A percentile compares a stretch with the other conserved stretches of the same genome.
Conservation (phyloP, 2,888 invertebrate genomes). For the Cenopis cana region DNA sequence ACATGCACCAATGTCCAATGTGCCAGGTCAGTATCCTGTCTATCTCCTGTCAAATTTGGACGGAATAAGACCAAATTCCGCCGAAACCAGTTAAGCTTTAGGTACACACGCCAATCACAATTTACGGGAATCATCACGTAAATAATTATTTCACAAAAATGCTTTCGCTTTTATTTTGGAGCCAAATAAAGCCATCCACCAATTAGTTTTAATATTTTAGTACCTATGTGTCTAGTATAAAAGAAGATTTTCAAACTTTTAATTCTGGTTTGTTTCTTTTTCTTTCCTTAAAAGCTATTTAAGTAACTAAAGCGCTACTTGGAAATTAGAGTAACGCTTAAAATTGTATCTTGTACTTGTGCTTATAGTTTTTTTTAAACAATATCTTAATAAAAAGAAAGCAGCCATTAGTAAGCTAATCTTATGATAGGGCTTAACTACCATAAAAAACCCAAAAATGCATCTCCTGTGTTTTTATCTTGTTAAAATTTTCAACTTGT, state of each 20-base stretch:
- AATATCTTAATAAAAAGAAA: not conserved
- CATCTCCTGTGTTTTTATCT: not conserved
- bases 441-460: not conserved
- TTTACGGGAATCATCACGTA: no score
- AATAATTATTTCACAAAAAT: no score
- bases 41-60: constrained; percentile 71
- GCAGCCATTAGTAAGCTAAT: not conserved
- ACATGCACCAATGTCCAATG: constrained; percentile 52
- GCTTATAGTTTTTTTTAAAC: no score
- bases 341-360: no score
- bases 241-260: no score
- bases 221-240: no score
- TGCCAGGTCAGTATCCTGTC: constrained; percentile 68
- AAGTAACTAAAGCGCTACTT: no score
- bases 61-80: constrained; percentile 62
- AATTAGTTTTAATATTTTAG: no score
- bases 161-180: constrained; percentile 15
- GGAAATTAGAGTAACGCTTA: no score
- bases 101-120: constrained; percentile 62
- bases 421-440: not conserved
- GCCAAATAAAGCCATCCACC: not conserved
- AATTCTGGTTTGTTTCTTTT: no score
- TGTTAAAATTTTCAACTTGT: not conserved
- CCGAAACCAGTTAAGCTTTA: constrained; percentile 57
- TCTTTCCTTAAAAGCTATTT: no score